Evolutionary conservation across 2,888 invertebrate species (phyloP), one percentile per base, ranked within the genome.

Genomic region (Drosophila vallismaia): DNA sequence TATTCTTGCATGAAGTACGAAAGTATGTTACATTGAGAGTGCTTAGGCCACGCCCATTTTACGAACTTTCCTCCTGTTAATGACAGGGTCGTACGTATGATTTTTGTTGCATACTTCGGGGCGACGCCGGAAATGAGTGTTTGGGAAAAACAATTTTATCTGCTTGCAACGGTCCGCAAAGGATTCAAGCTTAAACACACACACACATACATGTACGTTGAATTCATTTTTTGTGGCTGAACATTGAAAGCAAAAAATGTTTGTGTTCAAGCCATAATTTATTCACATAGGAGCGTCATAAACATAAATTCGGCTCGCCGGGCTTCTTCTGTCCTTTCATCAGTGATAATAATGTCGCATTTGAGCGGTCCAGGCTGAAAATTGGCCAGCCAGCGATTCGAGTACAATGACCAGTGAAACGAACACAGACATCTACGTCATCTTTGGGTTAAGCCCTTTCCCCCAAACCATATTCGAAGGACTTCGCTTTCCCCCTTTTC

Each of bases 281-380:
- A 76, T 78, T 62, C 55, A 52, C 72, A 71, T 74, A 66, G 78
- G 55, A 56, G 53, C 68, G 54, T 38, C 54, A 68, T 74, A 73
- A 74, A 67, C 76, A 77, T 84, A 84, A 79, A 75, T 55, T 68
- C 44, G 68, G 58, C 70, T 75, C 73, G 81, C 54, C 66, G 52
- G 75, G 53, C 75, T 71, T 51, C 70, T 71, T 51, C 70, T 71
- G 82, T 62, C 71, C 88, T 85, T 82, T 82, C 82, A 85, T 86
- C 87, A 87, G 71, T 70, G 85, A 76, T 86, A 81, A 82, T 84
- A 87, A 76, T 72, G 54, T 74, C 76, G 81, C 71, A 82, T 86
- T 81, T 81, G 85, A 60, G 68, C 42, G 71, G 77, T 60, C 69
- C 80, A 59, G 45, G 53, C 66, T 63, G 38, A 49, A 67, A 67